Conservation (phyloP, 2,797 vertebrate genomes). For the Chiroxiphia lanceolata region DNA sequence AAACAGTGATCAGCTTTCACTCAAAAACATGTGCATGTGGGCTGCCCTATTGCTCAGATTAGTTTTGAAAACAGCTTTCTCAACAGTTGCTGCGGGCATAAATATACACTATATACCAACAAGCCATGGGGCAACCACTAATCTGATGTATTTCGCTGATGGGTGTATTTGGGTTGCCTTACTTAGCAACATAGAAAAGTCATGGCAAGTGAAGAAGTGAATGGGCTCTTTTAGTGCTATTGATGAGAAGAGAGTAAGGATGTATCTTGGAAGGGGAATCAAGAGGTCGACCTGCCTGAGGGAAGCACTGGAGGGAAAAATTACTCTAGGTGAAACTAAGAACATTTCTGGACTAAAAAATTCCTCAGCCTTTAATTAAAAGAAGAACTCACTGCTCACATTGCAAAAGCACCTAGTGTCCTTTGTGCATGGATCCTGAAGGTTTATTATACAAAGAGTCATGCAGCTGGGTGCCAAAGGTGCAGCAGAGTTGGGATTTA, state of each 20-base stretch:
- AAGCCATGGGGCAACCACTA: background rate
- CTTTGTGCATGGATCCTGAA: background rate
- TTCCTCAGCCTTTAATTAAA: background rate
- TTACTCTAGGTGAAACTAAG: background rate
- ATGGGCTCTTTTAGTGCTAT: background rate
- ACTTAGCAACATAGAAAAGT: background rate
- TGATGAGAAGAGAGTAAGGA: background rate
- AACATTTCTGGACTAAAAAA: background rate
- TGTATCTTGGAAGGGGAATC: background rate
- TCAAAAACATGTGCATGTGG: background rate
- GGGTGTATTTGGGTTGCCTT: background rate
- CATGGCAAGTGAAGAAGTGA: background rate
- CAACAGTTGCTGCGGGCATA: background rate
- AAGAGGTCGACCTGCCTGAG: background rate
- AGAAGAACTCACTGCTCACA: background rate
- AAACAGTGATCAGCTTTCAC: slow-evolving; percentile 23
- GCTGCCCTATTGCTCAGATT: background rate
- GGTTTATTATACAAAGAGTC: background rate
- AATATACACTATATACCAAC: background rate
- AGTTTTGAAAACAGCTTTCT: slow-evolving; percentile 19
- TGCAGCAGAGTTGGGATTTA: background rate
- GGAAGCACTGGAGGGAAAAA: background rate
- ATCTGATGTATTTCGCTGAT: background rate
- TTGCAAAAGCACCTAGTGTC: background rate
- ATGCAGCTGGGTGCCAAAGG: background rate